phyloP scores from a whole-genome alignment of 2,797 vertebrate species.

The Sandelia bainsii region DNA sequence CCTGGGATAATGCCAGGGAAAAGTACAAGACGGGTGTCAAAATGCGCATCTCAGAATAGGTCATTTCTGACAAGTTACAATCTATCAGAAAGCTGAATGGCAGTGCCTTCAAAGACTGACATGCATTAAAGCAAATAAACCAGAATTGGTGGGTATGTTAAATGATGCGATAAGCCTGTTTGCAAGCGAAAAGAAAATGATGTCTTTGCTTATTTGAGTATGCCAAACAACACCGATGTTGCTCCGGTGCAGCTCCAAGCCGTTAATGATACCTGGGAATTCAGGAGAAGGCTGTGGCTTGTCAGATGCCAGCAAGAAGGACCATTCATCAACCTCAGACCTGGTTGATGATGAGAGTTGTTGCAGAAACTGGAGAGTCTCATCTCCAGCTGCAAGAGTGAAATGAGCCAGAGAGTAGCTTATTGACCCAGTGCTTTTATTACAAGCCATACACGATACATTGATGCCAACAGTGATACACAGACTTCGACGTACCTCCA shows the following conservation, averaged over 20 bases:
- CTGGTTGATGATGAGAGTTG: slow-evolving; percentile 67
- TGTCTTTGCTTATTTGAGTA: slow-evolving; percentile 26
- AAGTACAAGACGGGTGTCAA: slow-evolving; percentile 28
- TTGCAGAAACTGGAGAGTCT: slow-evolving; percentile 82
- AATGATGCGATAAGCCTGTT: slow-evolving; percentile 20
- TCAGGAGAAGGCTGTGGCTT: slow-evolving; percentile 44
- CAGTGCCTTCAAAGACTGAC: slow-evolving; percentile 25
- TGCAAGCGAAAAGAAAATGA: slow-evolving; percentile 21
- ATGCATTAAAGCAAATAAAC: slow-evolving; percentile 43
- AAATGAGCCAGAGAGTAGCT: slow-evolving; percentile 71
- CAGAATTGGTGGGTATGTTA: slow-evolving; percentile 22
- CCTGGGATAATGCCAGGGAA: slow-evolving; percentile 43
- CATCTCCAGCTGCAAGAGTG: slow-evolving; percentile 83
- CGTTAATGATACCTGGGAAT: slow-evolving; percentile 74
- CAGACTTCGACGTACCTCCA: slow-evolving; percentile 85
- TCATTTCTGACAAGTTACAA: slow-evolving; percentile 28
- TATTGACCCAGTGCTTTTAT: not conserved
- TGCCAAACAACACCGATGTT: slow-evolving; percentile 38
- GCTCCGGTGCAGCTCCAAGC: slow-evolving; percentile 35
- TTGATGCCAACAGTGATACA: not conserved
- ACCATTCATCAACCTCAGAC: slow-evolving; percentile 80
- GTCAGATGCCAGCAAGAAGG: slow-evolving; percentile 62
- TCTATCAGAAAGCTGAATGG: slow-evolving; percentile 12
- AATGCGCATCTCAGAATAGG: slow-evolving; percentile 18
- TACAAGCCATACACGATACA: not conserved